phyloP scores from a whole-genome alignment of 2,888 invertebrate genomes.

The Parnassius glacialis region DNA sequence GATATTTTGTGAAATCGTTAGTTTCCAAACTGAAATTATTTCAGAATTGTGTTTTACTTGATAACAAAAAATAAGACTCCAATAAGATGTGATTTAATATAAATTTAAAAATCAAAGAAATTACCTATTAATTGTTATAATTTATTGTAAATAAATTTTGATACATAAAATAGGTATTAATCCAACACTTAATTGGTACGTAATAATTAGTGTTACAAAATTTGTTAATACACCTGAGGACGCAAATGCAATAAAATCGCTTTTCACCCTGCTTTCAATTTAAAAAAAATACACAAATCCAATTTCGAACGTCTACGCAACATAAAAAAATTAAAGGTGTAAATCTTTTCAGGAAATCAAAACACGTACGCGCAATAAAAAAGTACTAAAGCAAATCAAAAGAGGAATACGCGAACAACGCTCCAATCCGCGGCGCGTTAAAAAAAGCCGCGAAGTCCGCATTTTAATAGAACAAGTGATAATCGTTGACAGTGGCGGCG shows the following conservation, averaged over 20 bases:
- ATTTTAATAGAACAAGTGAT: constrained; percentile 43
- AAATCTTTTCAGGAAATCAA: constrained; percentile 24
- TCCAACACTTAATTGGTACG: background rate
- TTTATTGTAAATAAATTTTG: too few relatives aligned
- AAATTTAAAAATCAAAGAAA: background rate
- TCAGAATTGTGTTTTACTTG: too few relatives aligned
- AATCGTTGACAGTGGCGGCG: constrained; percentile 69
- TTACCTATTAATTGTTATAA: too few relatives aligned
- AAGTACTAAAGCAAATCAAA: constrained; percentile 6
- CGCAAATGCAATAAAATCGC: background rate
- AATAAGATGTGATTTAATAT: too few relatives aligned
- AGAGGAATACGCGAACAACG: constrained; percentile 3
- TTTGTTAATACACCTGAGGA: background rate
- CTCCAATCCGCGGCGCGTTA: constrained; percentile 11
- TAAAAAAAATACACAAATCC: constrained; percentile 14
- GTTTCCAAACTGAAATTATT: background rate
- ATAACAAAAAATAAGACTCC: background rate
- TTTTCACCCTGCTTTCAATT: constrained; percentile 18
- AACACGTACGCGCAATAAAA: constrained; percentile 13
- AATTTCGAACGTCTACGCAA: background rate
- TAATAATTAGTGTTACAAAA: constrained; percentile 15
- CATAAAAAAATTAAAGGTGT: constrained; percentile 14
- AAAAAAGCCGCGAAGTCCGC: constrained; percentile 25
- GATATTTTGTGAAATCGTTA: background rate
- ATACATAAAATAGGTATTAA: too few relatives aligned